Percentiles rank a stretch among this genome's conserved stretches.
Evolutionary conservation across 1,140 invertebrate species (phyloP).

Genomic region (Pseudomyrmex gracilis): DNA sequence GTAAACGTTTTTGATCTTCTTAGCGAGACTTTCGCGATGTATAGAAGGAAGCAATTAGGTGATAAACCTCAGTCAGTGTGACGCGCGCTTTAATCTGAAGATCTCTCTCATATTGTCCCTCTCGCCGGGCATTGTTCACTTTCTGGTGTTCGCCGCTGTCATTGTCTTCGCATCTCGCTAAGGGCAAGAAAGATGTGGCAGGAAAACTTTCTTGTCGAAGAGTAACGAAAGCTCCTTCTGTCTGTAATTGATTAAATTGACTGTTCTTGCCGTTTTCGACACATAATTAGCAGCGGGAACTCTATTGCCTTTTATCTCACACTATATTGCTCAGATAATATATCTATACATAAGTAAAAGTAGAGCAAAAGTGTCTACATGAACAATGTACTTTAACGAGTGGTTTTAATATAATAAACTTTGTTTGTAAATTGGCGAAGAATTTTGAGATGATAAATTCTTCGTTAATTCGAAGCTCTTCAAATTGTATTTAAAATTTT

Average conservation of each 20-base stretch:
- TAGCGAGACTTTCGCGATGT: slow-evolving; percentile 7
- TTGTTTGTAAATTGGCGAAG: no score
- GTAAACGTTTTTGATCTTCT: not conserved
- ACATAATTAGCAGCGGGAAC: slow-evolving; percentile 37
- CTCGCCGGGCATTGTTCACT: slow-evolving; percentile 67
- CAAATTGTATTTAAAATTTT: no score
- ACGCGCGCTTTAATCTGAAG: slow-evolving; percentile 58
- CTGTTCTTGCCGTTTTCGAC: slow-evolving; percentile 38
- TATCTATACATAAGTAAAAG: no score
- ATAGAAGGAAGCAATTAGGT: slow-evolving; percentile 77
- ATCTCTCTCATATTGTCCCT: slow-evolving; percentile 31
- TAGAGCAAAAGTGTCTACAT: no score
- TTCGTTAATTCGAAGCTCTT: no score
- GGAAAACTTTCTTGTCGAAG: slow-evolving; percentile 57
- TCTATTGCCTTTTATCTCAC: slow-evolving; percentile 15
- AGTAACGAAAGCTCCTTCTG: slow-evolving; percentile 53
- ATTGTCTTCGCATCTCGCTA: slow-evolving; percentile 73
- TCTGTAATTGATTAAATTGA: slow-evolving; percentile 71
- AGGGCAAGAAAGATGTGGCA: slow-evolving; percentile 30
- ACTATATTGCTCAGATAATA: not conserved
- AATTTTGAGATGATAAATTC: no score
- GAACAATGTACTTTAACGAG: no score
- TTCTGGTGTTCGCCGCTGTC: slow-evolving; percentile 45
- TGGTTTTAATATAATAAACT: no score
- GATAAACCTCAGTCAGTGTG: slow-evolving; percentile 66